Conservation (phyloP, 2,888 invertebrate species). For the Panzeria rudis region DNA sequence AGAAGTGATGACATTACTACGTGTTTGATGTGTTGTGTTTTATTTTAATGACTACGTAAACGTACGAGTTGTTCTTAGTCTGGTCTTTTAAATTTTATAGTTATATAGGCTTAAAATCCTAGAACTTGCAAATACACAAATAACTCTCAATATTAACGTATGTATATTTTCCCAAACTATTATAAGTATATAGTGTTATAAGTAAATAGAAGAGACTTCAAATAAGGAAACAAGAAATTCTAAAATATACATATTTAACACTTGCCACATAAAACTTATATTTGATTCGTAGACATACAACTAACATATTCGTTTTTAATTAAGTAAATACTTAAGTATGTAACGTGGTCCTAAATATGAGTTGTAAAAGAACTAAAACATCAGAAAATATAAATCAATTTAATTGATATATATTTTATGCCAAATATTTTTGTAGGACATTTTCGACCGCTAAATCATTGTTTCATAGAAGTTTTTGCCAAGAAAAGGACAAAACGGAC, state of each 20-base stretch:
- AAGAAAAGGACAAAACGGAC: too few species aligned
- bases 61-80: slow-evolving; percentile 7
- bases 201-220: slow-evolving; percentile 38
- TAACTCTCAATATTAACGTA: not conserved
- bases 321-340: slow-evolving; percentile 20
- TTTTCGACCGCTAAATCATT: too few species aligned
- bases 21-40: slow-evolving; percentile 40
- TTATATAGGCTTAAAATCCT: slow-evolving; percentile 17
- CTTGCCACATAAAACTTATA: slow-evolving; percentile 20
- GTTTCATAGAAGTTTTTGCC: too few species aligned
- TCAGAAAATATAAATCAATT: not conserved
- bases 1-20: slow-evolving; percentile 49
- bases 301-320: slow-evolving; percentile 25
- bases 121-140: not conserved
- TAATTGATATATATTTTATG: too few species aligned
- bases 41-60: slow-evolving; percentile 43
- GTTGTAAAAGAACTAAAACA: slow-evolving; percentile 28
- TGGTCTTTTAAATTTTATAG: slow-evolving; percentile 14
- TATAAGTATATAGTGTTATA: slow-evolving; percentile 22
- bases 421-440: too few species aligned
- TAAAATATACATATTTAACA: slow-evolving; percentile 18
- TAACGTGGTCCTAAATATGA: not conserved
- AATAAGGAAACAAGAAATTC: slow-evolving; percentile 9
- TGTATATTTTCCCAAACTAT: not conserved
- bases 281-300: slow-evolving; percentile 33